These are phyloP conservation scores for Synodontis membranacea DNA, from an alignment of 2,113 vertebrate species.

Conservation along the genomic window DNA sequence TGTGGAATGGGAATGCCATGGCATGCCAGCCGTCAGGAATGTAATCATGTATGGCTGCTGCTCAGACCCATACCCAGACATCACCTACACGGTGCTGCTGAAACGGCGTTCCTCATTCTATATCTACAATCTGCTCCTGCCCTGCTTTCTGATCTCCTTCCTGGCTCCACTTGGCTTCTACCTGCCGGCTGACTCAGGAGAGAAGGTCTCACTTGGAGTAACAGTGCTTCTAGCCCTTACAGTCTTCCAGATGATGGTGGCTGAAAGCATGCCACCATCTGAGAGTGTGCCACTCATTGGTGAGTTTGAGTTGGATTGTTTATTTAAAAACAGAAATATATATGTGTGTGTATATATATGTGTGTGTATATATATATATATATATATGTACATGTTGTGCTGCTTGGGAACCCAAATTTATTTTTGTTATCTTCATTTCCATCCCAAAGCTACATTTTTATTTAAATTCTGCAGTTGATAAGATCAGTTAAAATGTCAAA, in stretches of 20 bases:
- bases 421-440: neutral
- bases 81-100: slow-evolving; percentile 91
- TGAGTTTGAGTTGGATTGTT: slow-evolving; percentile 56
- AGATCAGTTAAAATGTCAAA: neutral
- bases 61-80: slow-evolving; percentile 94
- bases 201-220: slow-evolving; percentile 95
- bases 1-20: slow-evolving; percentile 96
- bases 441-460: neutral
- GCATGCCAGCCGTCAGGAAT: slow-evolving; percentile 91
- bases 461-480: neutral
- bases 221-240: slow-evolving; percentile 94
- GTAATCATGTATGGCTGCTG: slow-evolving; percentile 96
- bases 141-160: slow-evolving; percentile 96
- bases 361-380: too few species aligned
- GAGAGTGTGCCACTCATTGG: slow-evolving; percentile 96
- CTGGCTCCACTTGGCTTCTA: slow-evolving; percentile 95
- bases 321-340: too few species aligned
- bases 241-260: slow-evolving; percentile 96
- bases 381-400: too few species aligned
- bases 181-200: slow-evolving; percentile 94
- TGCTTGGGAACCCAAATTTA: neutral
- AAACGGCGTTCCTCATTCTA: slow-evolving; percentile 96
- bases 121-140: slow-evolving; percentile 93
- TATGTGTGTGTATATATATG: too few species aligned
- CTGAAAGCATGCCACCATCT: slow-evolving; percentile 97